phyloP scores from a whole-genome alignment of 2,888 invertebrate species.

The Eilema griseolum region DNA sequence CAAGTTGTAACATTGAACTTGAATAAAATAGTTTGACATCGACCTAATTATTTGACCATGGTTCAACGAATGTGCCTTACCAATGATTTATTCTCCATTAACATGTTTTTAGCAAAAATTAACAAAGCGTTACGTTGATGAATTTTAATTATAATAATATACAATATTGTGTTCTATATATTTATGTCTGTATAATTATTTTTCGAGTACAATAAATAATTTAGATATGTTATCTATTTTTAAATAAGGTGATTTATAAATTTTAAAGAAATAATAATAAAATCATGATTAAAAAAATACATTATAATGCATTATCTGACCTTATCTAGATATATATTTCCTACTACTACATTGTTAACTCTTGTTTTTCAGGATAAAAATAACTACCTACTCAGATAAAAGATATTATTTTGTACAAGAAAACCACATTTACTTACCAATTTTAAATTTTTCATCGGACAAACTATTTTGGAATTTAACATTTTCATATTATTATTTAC shows the following conservation, averaged over 20 bases:
- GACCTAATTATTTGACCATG: conserved; percentile 75
- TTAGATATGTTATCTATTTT: conserved; percentile 4
- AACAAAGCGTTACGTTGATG: conserved; percentile 3
- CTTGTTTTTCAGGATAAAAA: background rate
- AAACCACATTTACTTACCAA: no score
- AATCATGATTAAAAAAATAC: background rate
- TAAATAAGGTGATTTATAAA: background rate
- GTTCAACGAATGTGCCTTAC: conserved; percentile 62
- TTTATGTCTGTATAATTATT: background rate
- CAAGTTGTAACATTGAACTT: conserved; percentile 70
- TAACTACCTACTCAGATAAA: no score
- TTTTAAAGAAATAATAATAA: background rate
- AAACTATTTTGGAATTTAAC: no score
- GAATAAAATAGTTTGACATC: conserved; percentile 59
- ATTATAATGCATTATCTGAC: background rate
- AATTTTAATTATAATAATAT: background rate
- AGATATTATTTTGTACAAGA: no score
- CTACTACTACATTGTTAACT: background rate
- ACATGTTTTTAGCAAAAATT: conserved; percentile 6
- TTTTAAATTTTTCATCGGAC: no score
- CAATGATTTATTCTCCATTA: conserved; percentile 35
- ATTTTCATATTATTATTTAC: no score
- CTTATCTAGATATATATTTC: background rate
- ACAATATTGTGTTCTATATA: background rate
- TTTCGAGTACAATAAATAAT: background rate